These are phyloP conservation scores for Ischnus inquisitorius DNA, from an alignment of 2,888 invertebrate species.

Conservation along the genomic window DNA sequence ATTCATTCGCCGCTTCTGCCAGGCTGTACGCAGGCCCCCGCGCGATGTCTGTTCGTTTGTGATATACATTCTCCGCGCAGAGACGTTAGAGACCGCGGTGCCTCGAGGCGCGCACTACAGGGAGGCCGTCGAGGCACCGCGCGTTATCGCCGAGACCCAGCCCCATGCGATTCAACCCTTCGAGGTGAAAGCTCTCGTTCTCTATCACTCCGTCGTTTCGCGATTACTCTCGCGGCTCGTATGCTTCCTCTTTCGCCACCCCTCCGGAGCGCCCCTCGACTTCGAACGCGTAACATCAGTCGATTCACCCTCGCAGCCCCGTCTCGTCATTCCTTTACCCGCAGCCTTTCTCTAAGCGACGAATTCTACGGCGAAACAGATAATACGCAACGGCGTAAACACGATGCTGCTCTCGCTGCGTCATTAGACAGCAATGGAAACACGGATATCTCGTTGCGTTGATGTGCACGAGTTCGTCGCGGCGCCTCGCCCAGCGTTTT, in stretches of 20 bases:
- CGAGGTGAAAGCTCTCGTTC: conserved; percentile 55
- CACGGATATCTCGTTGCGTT: background rate
- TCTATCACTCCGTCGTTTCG: conserved; percentile 40
- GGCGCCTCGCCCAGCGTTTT: too few species aligned
- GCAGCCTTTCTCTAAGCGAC: conserved; percentile 29
- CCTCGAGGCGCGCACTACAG: conserved; percentile 4
- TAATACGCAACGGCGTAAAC: conserved; percentile 72
- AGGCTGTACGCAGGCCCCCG: background rate
- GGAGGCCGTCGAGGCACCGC: conserved; percentile 40
- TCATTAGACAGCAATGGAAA: background rate
- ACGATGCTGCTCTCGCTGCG: conserved; percentile 66
- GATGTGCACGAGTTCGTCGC: background rate
- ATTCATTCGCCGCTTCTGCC: conserved; percentile 53
- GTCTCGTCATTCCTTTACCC: conserved; percentile 24
- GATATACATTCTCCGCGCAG: conserved; percentile 72
- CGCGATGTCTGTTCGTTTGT: conserved; percentile 66
- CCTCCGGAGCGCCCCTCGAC: background rate
- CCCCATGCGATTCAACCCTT: conserved; percentile 75
- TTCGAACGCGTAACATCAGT: conserved; percentile 43
- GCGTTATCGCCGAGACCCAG: conserved; percentile 79
- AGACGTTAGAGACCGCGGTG: conserved; percentile 69
- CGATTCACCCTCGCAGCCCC: conserved; percentile 42
- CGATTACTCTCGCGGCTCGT: conserved; percentile 44
- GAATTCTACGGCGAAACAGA: conserved; percentile 14
- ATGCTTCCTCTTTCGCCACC: conserved; percentile 30